Base-by-base conservation (phyloP, 2,113 vertebrate species). In the Ancistrus triradiatus region DNA sequence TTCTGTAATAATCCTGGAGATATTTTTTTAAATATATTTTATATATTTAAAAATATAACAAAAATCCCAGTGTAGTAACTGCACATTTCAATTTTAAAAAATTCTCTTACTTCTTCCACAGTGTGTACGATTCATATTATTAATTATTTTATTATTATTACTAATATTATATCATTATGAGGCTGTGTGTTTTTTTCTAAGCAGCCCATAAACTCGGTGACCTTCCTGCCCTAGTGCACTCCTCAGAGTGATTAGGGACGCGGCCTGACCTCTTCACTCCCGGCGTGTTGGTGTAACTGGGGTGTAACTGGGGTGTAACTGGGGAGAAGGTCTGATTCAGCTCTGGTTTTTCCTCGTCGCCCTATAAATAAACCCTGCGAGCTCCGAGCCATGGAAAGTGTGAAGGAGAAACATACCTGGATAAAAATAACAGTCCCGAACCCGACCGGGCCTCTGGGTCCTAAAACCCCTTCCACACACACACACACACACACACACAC, bases 351-450 rank as follows among this genome's bases (percentile, higher is more conserved):
- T 28, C 38, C 37, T 43, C 35, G 7, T n/a, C 17, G 6, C 62
- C 52, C 50, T 64, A 64, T 46, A 64, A 53, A 64, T 53, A 64
- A 37, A 38, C 37, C 13, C 9, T 38, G 49, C 13, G 4, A 27
- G 49, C 40, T 43, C 25, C 24, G 38, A 22, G 49, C 38, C 51
- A 46, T 72, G 63, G 72, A 66, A 70, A 70, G 66, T 74, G 57
- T 70, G 67, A 66, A 70, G 65, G 21, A 35, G 49, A 66, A 65
- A 66, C 51, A 74, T 74, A 74, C 68, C 63, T 62, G 59, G 4
- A 17, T 74, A 74, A 49, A 67, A 74, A 74, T 74, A 74, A 59
- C 18, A 28, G 22, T 7, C 25, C 38, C 38, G 6, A 64, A 53
- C 28, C 15, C 25, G n/a, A 8, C n/a, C 15, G 28, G 31, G 31